phyloP scores from a whole-genome alignment of 1,140 invertebrate species.

The Phthorimaea operculella region DNA sequence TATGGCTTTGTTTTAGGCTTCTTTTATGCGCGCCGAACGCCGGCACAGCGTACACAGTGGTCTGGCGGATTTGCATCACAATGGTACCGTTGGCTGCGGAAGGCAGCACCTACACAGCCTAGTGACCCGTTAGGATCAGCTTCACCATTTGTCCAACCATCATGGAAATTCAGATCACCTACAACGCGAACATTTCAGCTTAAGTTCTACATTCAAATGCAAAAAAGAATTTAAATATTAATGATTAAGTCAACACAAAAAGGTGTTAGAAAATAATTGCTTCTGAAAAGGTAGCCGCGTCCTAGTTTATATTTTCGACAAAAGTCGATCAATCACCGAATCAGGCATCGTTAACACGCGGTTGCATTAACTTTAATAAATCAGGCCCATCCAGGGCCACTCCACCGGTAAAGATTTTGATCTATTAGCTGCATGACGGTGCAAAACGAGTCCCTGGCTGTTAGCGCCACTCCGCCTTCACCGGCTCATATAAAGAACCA shows the following conservation, averaged over 20 bases:
- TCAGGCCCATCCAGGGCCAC: slow-evolving; percentile 41
- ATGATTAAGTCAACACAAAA: no score
- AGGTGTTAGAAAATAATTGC: slow-evolving; percentile 30
- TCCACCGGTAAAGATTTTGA: slow-evolving; percentile 57
- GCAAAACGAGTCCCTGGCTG: slow-evolving; percentile 26
- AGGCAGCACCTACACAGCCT: background rate
- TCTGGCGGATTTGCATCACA: background rate
- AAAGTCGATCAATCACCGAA: slow-evolving; percentile 60
- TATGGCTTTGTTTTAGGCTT: background rate
- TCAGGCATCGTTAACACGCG: slow-evolving; percentile 57
- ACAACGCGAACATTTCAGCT: no score
- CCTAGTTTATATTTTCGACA: slow-evolving; percentile 37
- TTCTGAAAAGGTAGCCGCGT: slow-evolving; percentile 41
- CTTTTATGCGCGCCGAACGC: background rate
- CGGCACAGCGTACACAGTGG: background rate
- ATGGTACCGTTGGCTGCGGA: slow-evolving; percentile 4
- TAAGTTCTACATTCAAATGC: no score
- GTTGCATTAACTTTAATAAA: slow-evolving; percentile 53
- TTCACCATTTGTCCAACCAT: background rate
- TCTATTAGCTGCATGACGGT: slow-evolving; percentile 61
- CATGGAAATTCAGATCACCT: no score
- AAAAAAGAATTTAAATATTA: no score
- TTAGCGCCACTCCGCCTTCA: slow-evolving; percentile 42
- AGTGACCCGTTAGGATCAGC: background rate
- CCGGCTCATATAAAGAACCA: slow-evolving; percentile 43